Conservation (phyloP, 2,888 invertebrate genomes). For the Leuctra nigra region DNA sequence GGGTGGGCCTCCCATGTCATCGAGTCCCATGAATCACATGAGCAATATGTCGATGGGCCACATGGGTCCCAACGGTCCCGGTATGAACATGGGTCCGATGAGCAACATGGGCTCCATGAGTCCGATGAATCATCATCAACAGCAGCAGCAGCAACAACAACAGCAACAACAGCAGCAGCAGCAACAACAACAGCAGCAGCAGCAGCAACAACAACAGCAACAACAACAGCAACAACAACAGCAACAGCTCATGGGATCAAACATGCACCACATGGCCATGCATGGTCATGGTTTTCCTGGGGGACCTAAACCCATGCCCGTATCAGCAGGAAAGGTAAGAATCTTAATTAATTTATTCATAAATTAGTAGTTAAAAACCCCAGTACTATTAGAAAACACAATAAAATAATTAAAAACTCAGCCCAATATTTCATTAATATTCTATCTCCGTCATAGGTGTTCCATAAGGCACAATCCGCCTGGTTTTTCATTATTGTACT, state of each 20-base stretch:
- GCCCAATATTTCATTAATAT: too few relatives aligned
- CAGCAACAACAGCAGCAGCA: conserved; percentile 8
- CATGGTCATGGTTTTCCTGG: conserved; percentile 43
- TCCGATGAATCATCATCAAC: conserved; percentile 27
- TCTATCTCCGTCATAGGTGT: too few relatives aligned
- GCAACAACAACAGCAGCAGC: conserved; percentile 12
- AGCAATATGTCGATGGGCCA: conserved; percentile 35
- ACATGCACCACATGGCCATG: conserved; percentile 42
- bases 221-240: conserved; percentile 19
- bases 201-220: conserved; percentile 7
- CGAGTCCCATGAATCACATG: conserved; percentile 25
- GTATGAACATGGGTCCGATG: conserved; percentile 32
- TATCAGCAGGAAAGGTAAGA: conserved; percentile 79
- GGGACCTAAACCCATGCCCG: conserved; percentile 86
- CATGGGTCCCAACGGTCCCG: conserved; percentile 22
- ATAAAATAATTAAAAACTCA: too few relatives aligned
- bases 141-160: conserved; percentile 13
- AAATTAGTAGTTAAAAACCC: too few relatives aligned
- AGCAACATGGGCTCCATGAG: conserved; percentile 32
- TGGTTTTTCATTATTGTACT: too few relatives aligned
- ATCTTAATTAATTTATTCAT: too few relatives aligned
- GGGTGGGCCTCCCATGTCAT: conserved; percentile 28
- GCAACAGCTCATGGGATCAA: conserved; percentile 30
- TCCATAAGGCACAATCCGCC: too few relatives aligned
- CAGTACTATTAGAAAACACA: too few relatives aligned